These are phyloP conservation scores for Trematocara marginatum DNA, from an alignment of 2,113 vertebrate genomes.

Conservation along the genomic window DNA sequence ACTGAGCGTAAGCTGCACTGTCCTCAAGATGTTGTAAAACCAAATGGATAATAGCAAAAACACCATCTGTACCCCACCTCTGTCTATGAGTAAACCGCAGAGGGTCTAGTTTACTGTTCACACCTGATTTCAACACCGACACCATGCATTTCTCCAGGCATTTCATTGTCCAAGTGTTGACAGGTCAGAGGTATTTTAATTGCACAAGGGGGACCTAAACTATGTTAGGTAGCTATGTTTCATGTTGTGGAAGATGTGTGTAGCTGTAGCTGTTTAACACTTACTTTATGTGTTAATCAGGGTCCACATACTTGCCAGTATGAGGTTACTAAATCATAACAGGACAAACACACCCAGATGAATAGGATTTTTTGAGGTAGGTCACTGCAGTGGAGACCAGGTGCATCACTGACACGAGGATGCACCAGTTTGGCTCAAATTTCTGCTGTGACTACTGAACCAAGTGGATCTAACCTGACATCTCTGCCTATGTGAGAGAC, in stretches of 20 bases:
- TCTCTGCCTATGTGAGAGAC: not conserved
- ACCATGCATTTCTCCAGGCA: not conserved
- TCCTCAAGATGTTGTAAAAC: not conserved
- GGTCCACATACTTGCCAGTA: not conserved
- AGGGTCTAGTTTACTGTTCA: not conserved
- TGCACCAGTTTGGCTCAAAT: slow-evolving; percentile 28
- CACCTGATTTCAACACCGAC: not conserved
- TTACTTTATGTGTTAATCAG: not conserved
- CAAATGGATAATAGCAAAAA: not conserved
- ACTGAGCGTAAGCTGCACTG: not conserved
- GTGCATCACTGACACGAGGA: slow-evolving; percentile 19
- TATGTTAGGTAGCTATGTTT: not conserved
- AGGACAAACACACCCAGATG: not conserved
- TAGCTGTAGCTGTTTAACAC: not conserved
- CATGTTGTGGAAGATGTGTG: not conserved
- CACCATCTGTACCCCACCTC: not conserved
- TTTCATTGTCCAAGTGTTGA: not conserved
- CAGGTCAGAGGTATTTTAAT: not conserved
- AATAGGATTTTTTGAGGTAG: not conserved
- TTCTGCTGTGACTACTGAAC: slow-evolving; percentile 36
- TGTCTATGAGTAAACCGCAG: not conserved
- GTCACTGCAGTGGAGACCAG: slow-evolving; percentile 27
- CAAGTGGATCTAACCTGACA: slow-evolving; percentile 38
- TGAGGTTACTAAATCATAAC: not conserved
- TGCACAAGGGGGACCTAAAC: not conserved